Conservation (phyloP, 2,113 vertebrate species). For the Saguinus imperator region DNA sequence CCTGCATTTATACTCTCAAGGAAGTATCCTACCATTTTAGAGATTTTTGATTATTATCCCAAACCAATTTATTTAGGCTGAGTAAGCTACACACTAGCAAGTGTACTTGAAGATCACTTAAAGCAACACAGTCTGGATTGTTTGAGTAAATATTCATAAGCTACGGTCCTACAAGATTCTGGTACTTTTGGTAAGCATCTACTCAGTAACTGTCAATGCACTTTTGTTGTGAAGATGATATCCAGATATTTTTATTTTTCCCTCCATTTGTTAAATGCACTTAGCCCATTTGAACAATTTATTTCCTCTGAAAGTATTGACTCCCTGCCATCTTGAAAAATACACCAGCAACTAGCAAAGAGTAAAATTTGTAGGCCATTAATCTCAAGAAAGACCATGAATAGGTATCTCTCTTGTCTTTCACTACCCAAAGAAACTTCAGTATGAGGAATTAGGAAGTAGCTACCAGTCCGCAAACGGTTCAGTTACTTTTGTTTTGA, state of each 20-base stretch:
- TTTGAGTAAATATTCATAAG: not conserved
- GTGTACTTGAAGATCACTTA: not conserved
- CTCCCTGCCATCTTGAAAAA: constrained; percentile 31
- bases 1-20: not conserved
- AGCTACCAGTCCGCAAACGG: not conserved
- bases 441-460: not conserved
- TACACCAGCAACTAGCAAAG: not conserved
- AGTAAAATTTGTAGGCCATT: not conserved
- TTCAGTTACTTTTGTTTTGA: not conserved
- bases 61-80: not conserved
- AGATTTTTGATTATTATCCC: not conserved
- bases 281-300: not conserved
- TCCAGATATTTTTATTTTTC: not conserved
- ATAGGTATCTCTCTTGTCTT: not conserved
- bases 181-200: not conserved
- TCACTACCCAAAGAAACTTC: not conserved
- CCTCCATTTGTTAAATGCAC: not conserved
- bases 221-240: not conserved
- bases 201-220: not conserved
- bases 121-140: not conserved
- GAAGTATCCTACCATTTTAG: not conserved
- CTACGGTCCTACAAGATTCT: not conserved
- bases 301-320: not conserved
- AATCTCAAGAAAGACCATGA: not conserved
- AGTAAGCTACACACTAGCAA: not conserved